Conservation (phyloP, 1,140 invertebrate genomes). For the Trichoplusia ni region DNA sequence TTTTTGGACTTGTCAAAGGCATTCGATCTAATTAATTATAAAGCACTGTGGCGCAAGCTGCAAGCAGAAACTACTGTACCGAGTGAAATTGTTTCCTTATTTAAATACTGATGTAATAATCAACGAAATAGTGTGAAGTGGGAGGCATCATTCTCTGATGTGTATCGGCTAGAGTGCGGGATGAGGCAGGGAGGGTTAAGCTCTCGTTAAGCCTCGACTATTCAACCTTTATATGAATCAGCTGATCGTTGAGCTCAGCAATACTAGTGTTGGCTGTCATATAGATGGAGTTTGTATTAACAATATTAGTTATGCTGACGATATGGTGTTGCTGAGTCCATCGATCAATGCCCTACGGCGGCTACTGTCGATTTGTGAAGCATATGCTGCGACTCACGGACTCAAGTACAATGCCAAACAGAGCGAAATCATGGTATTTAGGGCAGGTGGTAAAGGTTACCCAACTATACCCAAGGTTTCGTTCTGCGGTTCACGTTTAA, state of each 20-base stretch:
- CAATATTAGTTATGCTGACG: constrained; percentile 26
- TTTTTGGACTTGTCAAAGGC: constrained; percentile 13
- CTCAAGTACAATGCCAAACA: constrained; percentile 19
- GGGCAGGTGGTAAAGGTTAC: not conserved
- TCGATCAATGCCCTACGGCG: constrained; percentile 3
- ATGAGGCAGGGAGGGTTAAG: constrained; percentile 1
- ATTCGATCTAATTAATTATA: constrained; percentile 11
- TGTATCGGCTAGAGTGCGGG: constrained; percentile 4
- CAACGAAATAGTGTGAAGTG: not conserved
- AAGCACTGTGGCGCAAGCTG: not conserved
- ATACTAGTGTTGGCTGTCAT: not conserved
- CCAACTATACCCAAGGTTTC: not conserved
- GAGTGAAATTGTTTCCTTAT: not conserved
- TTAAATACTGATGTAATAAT: not conserved
- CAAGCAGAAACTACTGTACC: not conserved
- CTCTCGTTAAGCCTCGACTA: not conserved
- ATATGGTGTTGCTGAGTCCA: constrained; percentile 18
- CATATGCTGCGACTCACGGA: constrained; percentile 6
- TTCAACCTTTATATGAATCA: constrained; percentile 7
- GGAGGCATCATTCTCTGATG: not conserved
- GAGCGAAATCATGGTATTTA: constrained; percentile 24
- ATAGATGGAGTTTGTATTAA: constrained; percentile 1
- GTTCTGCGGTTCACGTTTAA: not conserved
- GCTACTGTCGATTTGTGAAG: constrained; percentile 8
- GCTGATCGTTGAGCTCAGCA: not conserved